phyloP scores from a whole-genome alignment of 1,140 invertebrate species.

The Hestina assimilis region DNA sequence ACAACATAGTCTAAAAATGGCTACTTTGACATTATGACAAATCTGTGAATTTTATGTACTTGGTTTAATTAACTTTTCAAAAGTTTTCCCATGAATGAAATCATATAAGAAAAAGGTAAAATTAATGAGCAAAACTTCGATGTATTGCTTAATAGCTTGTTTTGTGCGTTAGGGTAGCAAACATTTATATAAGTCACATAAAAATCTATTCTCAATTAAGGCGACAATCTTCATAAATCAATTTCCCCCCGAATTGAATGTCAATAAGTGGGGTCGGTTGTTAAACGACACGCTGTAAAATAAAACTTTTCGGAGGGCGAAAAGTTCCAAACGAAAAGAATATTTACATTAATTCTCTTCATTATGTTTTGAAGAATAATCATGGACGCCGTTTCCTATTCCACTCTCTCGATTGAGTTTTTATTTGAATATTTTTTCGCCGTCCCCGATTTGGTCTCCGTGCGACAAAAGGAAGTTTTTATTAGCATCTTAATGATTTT shows the following conservation, averaged over 20 bases:
- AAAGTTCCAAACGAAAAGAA: conserved; percentile 75
- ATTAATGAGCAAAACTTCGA: no score
- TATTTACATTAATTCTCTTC: conserved; percentile 80
- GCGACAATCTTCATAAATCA: conserved; percentile 78
- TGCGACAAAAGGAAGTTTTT: conserved; percentile 78
- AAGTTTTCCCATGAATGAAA: no score
- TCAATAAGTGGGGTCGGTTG: conserved; percentile 77
- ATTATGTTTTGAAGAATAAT: conserved; percentile 80
- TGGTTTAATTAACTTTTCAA: no score
- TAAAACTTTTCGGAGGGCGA: conserved; percentile 76
- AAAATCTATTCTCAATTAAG: conserved; percentile 74
- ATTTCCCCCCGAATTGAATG: conserved; percentile 77
- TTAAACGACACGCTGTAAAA: conserved; percentile 76
- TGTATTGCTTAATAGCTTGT: no score
- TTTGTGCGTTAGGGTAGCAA: no score
- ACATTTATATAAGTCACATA: conserved; percentile 25
- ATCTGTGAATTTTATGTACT: no score
- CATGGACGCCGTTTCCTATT: conserved; percentile 73
- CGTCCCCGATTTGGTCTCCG: conserved; percentile 67
- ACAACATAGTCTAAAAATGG: no score
- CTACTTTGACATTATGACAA: no score
- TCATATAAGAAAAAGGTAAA: no score
- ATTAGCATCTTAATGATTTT: conserved; percentile 81
- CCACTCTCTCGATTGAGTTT: conserved; percentile 75
- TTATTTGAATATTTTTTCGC: conserved; percentile 79